Percentiles rank a stretch among this genome's conserved stretches.
Evolutionary conservation across 1,140 invertebrate species (phyloP).

Genomic region (Caenorhabditis latens): DNA sequence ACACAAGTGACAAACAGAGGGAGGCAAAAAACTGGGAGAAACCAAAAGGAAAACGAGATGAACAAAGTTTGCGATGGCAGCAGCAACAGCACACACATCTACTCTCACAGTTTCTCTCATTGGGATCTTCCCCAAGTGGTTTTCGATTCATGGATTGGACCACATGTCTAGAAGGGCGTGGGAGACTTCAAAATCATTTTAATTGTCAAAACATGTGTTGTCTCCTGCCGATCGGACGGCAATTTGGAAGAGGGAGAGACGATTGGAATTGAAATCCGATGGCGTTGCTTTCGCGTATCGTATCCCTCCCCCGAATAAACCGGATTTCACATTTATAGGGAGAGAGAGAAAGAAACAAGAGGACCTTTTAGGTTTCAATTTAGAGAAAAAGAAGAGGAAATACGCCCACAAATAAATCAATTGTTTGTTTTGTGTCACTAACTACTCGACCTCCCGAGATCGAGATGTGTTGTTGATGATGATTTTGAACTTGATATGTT

Average conservation of each 20-base stretch:
- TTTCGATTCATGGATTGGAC: background rate
- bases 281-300: background rate
- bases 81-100: background rate
- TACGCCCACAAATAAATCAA: slow-evolving; percentile 13
- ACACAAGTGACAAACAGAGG: slow-evolving; percentile 7
- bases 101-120: background rate
- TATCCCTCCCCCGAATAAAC: background rate
- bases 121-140: background rate
- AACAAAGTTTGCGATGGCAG: slow-evolving; percentile 18
- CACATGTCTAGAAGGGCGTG: slow-evolving; percentile 37
- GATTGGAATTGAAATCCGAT: slow-evolving; percentile 33
- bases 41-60: slow-evolving; percentile 31
- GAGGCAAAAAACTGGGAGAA: background rate
- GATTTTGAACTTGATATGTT: slow-evolving; percentile 28
- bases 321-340: background rate
- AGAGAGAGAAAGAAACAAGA: background rate
- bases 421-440: slow-evolving; percentile 44
- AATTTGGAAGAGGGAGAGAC: background rate
- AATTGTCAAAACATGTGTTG: slow-evolving; percentile 35
- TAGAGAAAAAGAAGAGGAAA: background rate
- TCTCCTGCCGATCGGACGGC: background rate
- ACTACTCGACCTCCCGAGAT: slow-evolving; percentile 7
- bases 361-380: background rate
- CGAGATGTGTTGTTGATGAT: background rate
- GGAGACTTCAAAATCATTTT: slow-evolving; percentile 7